These are phyloP conservation scores for Indicator maculatus DNA, from an alignment of 2,113 vertebrate species.

Conservation along the genomic window DNA sequence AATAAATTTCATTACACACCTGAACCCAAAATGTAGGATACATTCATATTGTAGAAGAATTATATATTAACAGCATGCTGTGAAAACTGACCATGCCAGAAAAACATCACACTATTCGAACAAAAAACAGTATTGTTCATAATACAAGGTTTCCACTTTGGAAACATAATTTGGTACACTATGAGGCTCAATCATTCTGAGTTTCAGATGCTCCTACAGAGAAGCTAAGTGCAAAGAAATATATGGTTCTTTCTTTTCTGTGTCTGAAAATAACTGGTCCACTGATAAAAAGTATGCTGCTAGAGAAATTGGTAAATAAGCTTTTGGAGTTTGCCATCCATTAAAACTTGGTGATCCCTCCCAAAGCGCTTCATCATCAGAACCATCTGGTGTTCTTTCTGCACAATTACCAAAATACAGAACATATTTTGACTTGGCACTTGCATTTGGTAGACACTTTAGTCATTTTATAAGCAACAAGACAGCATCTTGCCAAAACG, in stretches of 20 bases:
- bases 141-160: neutral
- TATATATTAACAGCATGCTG: neutral
- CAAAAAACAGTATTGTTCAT: constrained; percentile 5
- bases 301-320: constrained; percentile 47
- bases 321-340: constrained; percentile 58
- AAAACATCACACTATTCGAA: neutral
- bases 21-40: neutral
- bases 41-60: neutral
- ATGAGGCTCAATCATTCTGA: neutral
- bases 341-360: constrained; percentile 65
- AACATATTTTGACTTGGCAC: constrained; percentile 71
- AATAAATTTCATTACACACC: neutral
- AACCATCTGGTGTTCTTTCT: constrained; percentile 73
- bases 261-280: constrained; percentile 22
- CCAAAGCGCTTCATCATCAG: constrained; percentile 60
- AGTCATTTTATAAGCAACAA: constrained; percentile 64
- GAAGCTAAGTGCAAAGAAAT: constrained; percentile 6
- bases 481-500: constrained; percentile 49
- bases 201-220: neutral
- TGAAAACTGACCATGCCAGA: neutral
- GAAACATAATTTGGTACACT: constrained; percentile 16
- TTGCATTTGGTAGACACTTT: constrained; percentile 66
- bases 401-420: constrained; percentile 75
- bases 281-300: constrained; percentile 20
- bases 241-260: neutral